Evolutionary conservation across 2,888 invertebrate species (phyloP).

Genomic region (Siphlonurus alternatus): DNA sequence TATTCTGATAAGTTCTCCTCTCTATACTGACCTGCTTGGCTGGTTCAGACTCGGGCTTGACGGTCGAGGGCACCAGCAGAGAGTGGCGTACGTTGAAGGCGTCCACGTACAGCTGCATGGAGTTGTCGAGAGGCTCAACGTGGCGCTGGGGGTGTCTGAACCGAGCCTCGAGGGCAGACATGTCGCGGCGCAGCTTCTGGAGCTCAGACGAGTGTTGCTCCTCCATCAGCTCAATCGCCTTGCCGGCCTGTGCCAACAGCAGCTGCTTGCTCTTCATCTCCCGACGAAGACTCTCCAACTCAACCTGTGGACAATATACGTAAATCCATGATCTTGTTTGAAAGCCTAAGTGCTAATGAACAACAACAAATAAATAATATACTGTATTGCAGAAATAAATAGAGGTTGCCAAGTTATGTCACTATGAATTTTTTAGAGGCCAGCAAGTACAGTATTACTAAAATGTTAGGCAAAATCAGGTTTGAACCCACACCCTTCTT

Average conservation of each 20-base stretch:
- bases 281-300: conserved; percentile 55
- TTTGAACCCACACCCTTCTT: too few species aligned
- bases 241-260: conserved; percentile 66
- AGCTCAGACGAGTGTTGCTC: conserved; percentile 35
- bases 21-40: too few species aligned
- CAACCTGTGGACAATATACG: conserved; percentile 34
- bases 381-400: too few species aligned
- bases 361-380: too few species aligned
- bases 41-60: too few species aligned
- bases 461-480: too few species aligned
- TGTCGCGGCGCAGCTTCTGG: conserved; percentile 14
- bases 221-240: conserved; percentile 61
- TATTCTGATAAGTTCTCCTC: too few species aligned
- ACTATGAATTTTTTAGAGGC: too few species aligned
- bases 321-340: conserved; percentile 9
- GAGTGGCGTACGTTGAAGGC: background rate
- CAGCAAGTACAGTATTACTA: too few species aligned
- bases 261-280: conserved; percentile 64
- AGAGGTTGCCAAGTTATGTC: too few species aligned
- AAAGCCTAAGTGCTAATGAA: too few species aligned
- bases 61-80: background rate
- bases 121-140: background rate
- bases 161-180: background rate
- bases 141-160: background rate
- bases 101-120: background rate